These are phyloP conservation scores for Synaphobranchus kaupii DNA, from an alignment of 2,797 vertebrate species.

Conservation along the genomic window DNA sequence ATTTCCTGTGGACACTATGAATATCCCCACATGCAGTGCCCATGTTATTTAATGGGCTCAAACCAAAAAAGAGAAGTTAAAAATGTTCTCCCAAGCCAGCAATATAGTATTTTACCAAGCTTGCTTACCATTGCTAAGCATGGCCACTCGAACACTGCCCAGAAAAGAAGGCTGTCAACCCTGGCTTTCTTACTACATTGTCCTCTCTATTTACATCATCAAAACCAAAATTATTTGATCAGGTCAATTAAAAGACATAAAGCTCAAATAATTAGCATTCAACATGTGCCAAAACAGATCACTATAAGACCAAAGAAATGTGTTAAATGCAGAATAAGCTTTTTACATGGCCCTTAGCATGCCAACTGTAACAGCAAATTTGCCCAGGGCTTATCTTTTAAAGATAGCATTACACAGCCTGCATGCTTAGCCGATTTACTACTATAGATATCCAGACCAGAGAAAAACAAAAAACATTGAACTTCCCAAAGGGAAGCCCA, in stretches of 20 bases:
- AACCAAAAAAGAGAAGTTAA: neutral
- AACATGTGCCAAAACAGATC: neutral
- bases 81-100: neutral
- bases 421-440: conserved; percentile 4
- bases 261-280: neutral
- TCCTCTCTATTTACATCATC: neutral
- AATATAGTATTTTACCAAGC: neutral
- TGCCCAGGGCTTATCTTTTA: neutral
- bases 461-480: neutral
- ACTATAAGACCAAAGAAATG: neutral
- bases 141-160: neutral
- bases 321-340: neutral
- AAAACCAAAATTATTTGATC: neutral
- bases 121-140: neutral
- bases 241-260: neutral
- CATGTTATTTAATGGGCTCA: neutral
- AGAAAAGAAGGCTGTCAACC: neutral
- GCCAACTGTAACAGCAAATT: neutral
- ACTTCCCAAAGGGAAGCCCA: neutral
- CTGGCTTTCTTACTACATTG: neutral
- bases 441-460: neutral
- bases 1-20: neutral
- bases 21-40: neutral
- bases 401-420: neutral
- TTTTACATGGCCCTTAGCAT: neutral